Evolutionary conservation across 2,797 vertebrate species (phyloP).

Genomic region (Linurgus olivaceus): DNA sequence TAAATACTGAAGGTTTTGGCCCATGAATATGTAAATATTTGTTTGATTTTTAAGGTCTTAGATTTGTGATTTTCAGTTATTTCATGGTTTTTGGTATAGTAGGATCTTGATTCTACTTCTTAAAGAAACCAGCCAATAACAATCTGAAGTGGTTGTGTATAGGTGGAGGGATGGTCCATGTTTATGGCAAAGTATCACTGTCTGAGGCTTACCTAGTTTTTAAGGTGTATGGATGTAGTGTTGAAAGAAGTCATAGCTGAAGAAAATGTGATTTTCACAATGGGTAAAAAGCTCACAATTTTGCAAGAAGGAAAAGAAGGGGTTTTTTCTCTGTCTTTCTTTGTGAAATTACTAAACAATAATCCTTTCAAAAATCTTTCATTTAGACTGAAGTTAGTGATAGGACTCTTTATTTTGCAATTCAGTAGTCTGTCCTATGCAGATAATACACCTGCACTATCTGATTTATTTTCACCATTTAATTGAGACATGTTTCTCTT

Average conservation of each 20-base stretch:
- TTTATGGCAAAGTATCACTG: background rate
- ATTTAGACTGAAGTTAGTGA: background rate
- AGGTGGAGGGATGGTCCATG: background rate
- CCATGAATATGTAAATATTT: background rate
- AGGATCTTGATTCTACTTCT: background rate
- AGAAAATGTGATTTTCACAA: background rate
- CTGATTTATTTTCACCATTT: background rate
- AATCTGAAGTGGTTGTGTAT: background rate
- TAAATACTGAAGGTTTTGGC: background rate
- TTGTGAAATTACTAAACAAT: background rate
- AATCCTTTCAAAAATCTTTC: background rate
- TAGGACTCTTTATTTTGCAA: background rate
- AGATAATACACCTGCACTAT: background rate
- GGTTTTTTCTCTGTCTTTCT: accelerated
- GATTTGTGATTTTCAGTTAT: background rate
- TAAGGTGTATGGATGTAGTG: background rate
- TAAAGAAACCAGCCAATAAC: background rate
- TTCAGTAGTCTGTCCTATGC: background rate
- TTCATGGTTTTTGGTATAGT: background rate
- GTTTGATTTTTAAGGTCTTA: background rate
- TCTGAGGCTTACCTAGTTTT: background rate
- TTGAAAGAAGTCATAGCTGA: background rate
- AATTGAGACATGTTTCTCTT: background rate
- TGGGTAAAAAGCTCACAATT: background rate
- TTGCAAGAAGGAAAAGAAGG: background rate